These are phyloP conservation scores for Agrochola lychnidis DNA, from an alignment of 2,888 invertebrate species.

Conservation along the genomic window DNA sequence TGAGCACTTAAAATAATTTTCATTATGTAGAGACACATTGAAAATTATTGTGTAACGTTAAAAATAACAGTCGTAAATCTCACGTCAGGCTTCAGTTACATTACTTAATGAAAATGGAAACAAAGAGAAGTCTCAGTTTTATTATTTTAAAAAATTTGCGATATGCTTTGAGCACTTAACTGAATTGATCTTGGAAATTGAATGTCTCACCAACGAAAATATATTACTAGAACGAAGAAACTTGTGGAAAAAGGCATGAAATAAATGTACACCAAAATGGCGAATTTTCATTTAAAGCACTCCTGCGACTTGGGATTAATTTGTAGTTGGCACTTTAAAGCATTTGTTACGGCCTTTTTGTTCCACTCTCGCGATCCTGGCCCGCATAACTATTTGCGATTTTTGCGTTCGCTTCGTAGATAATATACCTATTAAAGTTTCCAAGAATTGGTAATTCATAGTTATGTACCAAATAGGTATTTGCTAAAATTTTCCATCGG, in stretches of 20 bases:
- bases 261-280: constrained; percentile 17
- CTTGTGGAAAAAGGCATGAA: constrained; percentile 10
- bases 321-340: constrained; percentile 70
- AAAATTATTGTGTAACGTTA: background rate
- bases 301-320: constrained; percentile 66
- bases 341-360: constrained; percentile 70
- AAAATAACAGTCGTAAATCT: constrained; percentile 26
- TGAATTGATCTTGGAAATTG: constrained; percentile 47
- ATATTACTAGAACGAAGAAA: constrained; percentile 30
- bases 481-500: background rate
- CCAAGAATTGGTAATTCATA: background rate
- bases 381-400: constrained; percentile 61
- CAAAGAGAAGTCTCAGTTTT: constrained; percentile 16
- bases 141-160: constrained; percentile 33
- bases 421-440: constrained; percentile 28
- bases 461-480: background rate
- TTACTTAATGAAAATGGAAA: constrained; percentile 10
- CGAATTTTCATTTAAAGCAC: constrained; percentile 33
- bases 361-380: constrained; percentile 38
- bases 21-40: background rate
- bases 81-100: constrained; percentile 11
- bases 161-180: constrained; percentile 43
- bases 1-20: background rate
- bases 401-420: constrained; percentile 51
- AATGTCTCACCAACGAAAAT: constrained; percentile 27